A percentile compares a stretch with the other conserved stretches of the same genome.
phyloP scores from a whole-genome alignment of 2,888 invertebrate genomes.

The Sphaerophoria taeniata region DNA sequence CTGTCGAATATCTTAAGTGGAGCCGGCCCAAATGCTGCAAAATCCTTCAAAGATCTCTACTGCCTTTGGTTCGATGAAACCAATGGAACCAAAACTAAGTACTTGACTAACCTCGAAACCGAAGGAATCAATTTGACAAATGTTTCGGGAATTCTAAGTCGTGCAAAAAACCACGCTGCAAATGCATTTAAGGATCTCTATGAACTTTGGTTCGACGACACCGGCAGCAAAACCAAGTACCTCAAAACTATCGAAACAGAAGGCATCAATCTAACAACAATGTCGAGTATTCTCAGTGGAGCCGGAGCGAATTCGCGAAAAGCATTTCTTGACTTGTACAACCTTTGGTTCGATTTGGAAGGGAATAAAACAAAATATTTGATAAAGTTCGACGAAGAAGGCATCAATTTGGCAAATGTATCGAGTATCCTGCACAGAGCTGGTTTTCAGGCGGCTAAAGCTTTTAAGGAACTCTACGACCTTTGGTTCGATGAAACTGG shows the following conservation, averaged over 20 bases:
- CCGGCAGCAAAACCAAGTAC: slow-evolving; percentile 18
- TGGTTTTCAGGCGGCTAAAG: slow-evolving; percentile 5
- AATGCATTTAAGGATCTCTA: slow-evolving; percentile 32
- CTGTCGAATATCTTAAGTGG: slow-evolving; percentile 33
- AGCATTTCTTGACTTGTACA: slow-evolving; percentile 34
- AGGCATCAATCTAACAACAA: background rate
- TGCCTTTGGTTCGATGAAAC: slow-evolving; percentile 17
- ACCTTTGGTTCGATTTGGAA: slow-evolving; percentile 20
- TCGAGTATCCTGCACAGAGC: slow-evolving; percentile 26
- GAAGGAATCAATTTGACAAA: slow-evolving; percentile 25
- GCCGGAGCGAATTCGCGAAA: slow-evolving; percentile 1
- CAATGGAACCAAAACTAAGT: slow-evolving; percentile 35
- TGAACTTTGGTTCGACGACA: slow-evolving; percentile 33
- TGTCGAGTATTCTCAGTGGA: slow-evolving; percentile 30
- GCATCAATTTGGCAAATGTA: slow-evolving; percentile 11
- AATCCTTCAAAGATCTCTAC: slow-evolving; percentile 29
- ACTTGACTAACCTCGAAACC: slow-evolving; percentile 8
- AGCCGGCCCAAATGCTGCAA: slow-evolving; percentile 3
- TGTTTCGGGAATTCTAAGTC: slow-evolving; percentile 25
- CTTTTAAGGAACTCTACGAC: slow-evolving; percentile 27
- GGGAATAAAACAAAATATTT: slow-evolving; percentile 24
- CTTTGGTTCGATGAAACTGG: slow-evolving; percentile 29
- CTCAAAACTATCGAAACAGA: slow-evolving; percentile 5
- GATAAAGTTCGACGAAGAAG: slow-evolving; percentile 8
- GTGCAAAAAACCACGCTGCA: slow-evolving; percentile 2